A percentile compares a stretch with the other conserved stretches of the same genome.
Evolutionary conservation across 2,113 vertebrate genomes (phyloP).

Genomic region (Rissa tridactyla): DNA sequence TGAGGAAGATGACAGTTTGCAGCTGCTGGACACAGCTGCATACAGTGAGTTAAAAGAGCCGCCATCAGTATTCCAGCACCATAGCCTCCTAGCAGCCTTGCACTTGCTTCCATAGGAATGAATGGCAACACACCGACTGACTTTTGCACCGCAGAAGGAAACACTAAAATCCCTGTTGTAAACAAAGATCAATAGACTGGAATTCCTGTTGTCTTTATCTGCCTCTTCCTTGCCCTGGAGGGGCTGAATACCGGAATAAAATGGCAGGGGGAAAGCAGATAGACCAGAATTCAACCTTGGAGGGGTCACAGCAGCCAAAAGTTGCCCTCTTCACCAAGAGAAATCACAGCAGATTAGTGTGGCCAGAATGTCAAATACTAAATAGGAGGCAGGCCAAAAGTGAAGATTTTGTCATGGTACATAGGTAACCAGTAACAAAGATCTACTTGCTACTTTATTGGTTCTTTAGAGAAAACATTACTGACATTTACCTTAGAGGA

Average conservation of each 20-base stretch:
- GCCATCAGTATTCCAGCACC: neutral
- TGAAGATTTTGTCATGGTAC: neutral
- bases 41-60: neutral
- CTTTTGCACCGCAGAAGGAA: neutral
- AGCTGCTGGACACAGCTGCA: neutral
- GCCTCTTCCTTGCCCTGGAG: neutral
- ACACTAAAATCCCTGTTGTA: neutral
- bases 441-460: neutral
- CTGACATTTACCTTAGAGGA: neutral
- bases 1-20: neutral
- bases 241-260: neutral
- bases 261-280: neutral
- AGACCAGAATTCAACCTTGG: fast-evolving
- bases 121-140: neutral
- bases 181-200: neutral
- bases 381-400: neutral
- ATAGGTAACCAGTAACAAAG: neutral
- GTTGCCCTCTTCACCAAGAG: neutral
- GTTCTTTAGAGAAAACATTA: neutral
- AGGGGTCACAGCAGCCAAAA: neutral
- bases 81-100: neutral
- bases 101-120: neutral
- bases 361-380: neutral
- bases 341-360: neutral
- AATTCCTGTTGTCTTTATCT: neutral